These are phyloP conservation scores for Petrocephalus microphthalmus DNA, from an alignment of 2,113 vertebrate genomes.

Conservation along the genomic window DNA sequence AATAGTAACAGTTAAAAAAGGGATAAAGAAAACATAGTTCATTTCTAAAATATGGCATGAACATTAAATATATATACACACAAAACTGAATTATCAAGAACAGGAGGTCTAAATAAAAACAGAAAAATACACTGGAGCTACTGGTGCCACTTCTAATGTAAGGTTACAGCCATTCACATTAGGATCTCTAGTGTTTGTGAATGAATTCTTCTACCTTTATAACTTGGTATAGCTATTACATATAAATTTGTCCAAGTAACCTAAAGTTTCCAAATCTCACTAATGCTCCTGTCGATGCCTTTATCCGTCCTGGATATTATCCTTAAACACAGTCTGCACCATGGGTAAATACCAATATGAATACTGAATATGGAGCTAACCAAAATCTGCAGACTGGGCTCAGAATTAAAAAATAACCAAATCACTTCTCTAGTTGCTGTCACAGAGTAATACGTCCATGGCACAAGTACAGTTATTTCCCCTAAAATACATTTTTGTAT, in stretches of 20 bases:
- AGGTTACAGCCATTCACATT: neutral
- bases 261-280: neutral
- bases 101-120: neutral
- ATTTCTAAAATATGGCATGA: neutral
- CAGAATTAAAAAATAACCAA: neutral
- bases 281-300: neutral
- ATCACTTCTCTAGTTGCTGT: neutral
- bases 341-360: neutral
- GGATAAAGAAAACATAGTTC: neutral
- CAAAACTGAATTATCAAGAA: neutral
- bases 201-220: neutral
- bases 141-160: neutral
- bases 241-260: neutral
- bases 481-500: neutral
- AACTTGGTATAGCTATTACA: neutral
- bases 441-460: neutral
- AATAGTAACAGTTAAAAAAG: neutral
- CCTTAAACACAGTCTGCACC: neutral
- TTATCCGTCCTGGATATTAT: neutral
- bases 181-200: neutral
- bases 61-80: conserved; percentile 9
- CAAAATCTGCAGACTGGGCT: neutral
- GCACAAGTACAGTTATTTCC: neutral
- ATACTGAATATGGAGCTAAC: neutral
- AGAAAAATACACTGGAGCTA: neutral